Evolutionary conservation across 2,797 vertebrate species (phyloP).

Genomic region (Hydrocynus forskahlii): DNA sequence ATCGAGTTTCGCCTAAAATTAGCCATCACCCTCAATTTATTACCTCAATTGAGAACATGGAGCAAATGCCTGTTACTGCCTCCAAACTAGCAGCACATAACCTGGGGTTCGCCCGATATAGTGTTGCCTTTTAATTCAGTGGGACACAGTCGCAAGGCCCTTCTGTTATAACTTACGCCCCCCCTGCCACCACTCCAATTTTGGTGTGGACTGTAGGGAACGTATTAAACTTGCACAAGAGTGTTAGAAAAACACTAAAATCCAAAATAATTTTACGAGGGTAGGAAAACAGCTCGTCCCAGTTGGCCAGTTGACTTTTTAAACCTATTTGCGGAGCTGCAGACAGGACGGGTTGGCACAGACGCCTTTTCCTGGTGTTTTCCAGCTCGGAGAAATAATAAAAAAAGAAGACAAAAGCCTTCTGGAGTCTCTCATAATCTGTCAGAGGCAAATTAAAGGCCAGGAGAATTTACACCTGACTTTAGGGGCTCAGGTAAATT

Average conservation of each 20-base stretch:
- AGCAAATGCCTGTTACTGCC: slow-evolving; percentile 79
- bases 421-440: slow-evolving; percentile 55
- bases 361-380: slow-evolving; percentile 32
- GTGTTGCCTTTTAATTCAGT: slow-evolving; percentile 81
- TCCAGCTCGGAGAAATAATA: slow-evolving; percentile 34
- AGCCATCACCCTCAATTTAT: slow-evolving; percentile 98
- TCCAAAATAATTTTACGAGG: slow-evolving; percentile 75
- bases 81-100: slow-evolving; percentile 69
- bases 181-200: slow-evolving; percentile 20
- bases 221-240: slow-evolving; percentile 70
- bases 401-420: slow-evolving; percentile 39
- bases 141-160: slow-evolving; percentile 68
- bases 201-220: slow-evolving; percentile 52
- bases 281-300: slow-evolving; percentile 68
- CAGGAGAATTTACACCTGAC: slow-evolving; percentile 63
- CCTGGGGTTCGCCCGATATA: slow-evolving; percentile 73
- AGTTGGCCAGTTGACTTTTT: slow-evolving; percentile 70
- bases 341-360: slow-evolving; percentile 55
- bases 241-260: slow-evolving; percentile 78
- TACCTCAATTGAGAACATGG: slow-evolving; percentile 89
- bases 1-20: slow-evolving; percentile 97
- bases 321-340: slow-evolving; percentile 64
- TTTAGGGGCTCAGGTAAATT: slow-evolving; percentile 65
- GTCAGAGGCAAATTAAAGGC: slow-evolving; percentile 55
- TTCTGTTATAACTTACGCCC: slow-evolving; percentile 72